phyloP scores from a whole-genome alignment of 1,140 invertebrate genomes.

The Oryzaephilus surinamensis region DNA sequence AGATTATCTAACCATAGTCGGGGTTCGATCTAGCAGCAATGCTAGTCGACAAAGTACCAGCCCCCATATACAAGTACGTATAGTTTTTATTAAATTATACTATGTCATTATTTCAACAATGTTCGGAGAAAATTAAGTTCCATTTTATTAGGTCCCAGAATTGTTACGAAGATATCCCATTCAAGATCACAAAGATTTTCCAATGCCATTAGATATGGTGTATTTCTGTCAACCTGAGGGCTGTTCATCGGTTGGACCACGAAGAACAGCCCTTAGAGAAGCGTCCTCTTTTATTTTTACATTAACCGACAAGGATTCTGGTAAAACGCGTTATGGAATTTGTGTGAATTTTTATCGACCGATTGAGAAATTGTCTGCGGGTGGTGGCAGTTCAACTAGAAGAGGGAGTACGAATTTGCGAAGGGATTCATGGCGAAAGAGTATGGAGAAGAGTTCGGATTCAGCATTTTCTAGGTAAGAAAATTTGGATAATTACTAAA shows the following conservation, averaged over 20 bases:
- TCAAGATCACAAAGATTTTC: slow-evolving; percentile 96
- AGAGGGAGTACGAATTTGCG: slow-evolving; percentile 49
- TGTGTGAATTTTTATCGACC: slow-evolving; percentile 98
- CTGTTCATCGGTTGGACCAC: slow-evolving; percentile 81
- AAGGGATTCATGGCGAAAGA: slow-evolving; percentile 78
- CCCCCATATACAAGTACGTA: slow-evolving; percentile 33
- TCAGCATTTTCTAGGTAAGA: slow-evolving; percentile 82
- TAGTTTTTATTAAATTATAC: no score
- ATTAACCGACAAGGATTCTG: slow-evolving; percentile 97
- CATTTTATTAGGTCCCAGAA: slow-evolving; percentile 64
- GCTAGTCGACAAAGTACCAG: slow-evolving; percentile 51
- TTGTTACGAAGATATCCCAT: slow-evolving; percentile 91
- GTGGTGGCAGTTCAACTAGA: slow-evolving; percentile 22
- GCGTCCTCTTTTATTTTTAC: slow-evolving; percentile 97
- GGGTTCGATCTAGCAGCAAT: slow-evolving; percentile 64
- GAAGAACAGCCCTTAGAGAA: slow-evolving; percentile 73
- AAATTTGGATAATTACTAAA: not conserved
- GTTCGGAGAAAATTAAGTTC: no score
- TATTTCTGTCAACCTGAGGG: slow-evolving; percentile 99
- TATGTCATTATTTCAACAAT: no score
- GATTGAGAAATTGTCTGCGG: slow-evolving; percentile 49
- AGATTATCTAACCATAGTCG: slow-evolving; percentile 96
- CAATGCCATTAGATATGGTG: slow-evolving; percentile 92
- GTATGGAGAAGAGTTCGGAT: slow-evolving; percentile 82
- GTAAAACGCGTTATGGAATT: slow-evolving; percentile 74